Evolutionary conservation across 2,888 invertebrate genomes (phyloP), one percentile per base, ranked within the genome.

Genomic region (Ormia ochracea): DNA sequence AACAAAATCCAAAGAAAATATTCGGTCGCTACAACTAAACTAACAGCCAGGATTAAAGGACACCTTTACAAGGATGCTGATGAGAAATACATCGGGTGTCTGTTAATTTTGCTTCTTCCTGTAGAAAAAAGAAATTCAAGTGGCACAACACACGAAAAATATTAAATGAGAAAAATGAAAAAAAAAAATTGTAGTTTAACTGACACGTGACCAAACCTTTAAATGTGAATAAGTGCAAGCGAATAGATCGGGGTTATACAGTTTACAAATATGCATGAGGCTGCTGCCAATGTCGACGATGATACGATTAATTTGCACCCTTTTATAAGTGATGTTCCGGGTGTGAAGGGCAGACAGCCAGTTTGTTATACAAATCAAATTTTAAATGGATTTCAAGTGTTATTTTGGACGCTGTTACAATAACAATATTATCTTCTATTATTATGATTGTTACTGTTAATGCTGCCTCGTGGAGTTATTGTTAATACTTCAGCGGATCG

Each of bases 361-460:
- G 58, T 43, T 31, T 23, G 31, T 31, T 74, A 17, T 31, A 80
- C 80, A 80, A 80, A 80, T 80, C 80, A 80, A 76, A 80, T 76
- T 80, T 76, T 80, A 80, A 80, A 80, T 80, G 80, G 80, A 80
- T 80, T 76, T 80, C 80, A 80, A 76, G 80, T 80, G 80, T 73
- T 80, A 50, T 59, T 72, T 78, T 61, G 73, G 26, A 68, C 73
- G 68, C 36, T 73, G 73, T 41, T 61, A 73, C 73, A 54, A 78
- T 56, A 73, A 70, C 54, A 70, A 70, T 70, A 58, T 70, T 77
- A 72, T 66, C 43, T 54, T 61, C 45, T 61, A 52, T 74, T 72
- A 43, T n/a, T n/a, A n/a, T n/a, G n/a, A n/a, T 70, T 72, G 36
- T 65, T 69, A 36, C 61, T 74, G 56, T 74, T 74, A 33, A 43